Conservation (phyloP, 1,140 invertebrate species). For the Aleiodes sp. region DNA sequence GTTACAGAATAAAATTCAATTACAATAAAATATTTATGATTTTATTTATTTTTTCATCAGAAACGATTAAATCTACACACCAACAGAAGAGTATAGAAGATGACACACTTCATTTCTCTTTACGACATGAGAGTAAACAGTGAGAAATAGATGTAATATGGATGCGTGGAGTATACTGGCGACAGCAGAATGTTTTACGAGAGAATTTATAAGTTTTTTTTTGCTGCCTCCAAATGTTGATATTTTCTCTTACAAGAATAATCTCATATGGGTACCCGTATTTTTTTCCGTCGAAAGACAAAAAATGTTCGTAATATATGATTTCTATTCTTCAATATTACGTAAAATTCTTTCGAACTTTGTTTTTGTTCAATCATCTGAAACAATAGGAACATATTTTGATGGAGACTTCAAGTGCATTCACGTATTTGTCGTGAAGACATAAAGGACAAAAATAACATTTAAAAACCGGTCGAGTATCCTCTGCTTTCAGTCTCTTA, state of each 20-base stretch:
- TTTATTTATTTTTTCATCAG: background rate
- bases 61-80: background rate
- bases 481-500: conserved; percentile 30
- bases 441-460: conserved; percentile 17
- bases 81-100: background rate
- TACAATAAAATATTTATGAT: background rate
- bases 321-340: background rate
- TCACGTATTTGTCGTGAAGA: background rate
- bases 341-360: background rate
- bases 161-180: background rate
- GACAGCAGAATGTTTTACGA: background rate
- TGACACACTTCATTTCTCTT: background rate
- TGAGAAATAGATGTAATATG: background rate
- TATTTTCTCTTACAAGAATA: background rate
- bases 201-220: conserved; percentile 5
- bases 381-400: background rate
- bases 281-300: background rate
- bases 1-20: too few relatives aligned
- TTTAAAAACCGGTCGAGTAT: conserved; percentile 46
- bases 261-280: conserved; percentile 32
- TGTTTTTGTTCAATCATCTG: background rate
- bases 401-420: too few relatives aligned
- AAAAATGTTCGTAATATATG: conserved; percentile 8
- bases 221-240: background rate
- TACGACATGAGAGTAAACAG: background rate